Evolutionary conservation across 2,113 vertebrate species (phyloP).

Genomic region (Callionymus lyra): DNA sequence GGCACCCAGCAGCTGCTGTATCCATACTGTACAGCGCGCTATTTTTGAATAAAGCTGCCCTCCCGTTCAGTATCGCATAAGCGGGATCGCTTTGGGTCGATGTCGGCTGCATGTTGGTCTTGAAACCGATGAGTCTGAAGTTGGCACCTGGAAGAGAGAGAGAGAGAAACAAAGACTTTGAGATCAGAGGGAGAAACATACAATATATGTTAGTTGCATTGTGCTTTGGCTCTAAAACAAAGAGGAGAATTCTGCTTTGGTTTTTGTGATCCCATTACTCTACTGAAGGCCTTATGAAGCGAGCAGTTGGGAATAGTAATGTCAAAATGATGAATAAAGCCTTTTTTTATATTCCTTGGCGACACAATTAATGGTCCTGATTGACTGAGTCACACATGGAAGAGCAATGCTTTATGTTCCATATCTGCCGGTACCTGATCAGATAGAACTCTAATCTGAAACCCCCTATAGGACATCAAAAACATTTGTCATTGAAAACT

Average conservation of each 20-base stretch:
- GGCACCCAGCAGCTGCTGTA: conserved; percentile 61
- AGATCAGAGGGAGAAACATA: conserved; percentile 48
- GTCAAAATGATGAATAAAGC: too few relatives aligned
- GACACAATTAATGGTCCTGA: too few relatives aligned
- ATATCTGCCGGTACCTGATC: too few relatives aligned
- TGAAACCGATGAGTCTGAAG: conserved; percentile 29
- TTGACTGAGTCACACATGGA: too few relatives aligned
- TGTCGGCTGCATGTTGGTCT: conserved; percentile 41
- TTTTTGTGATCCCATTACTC: conserved; percentile 24
- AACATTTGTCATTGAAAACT: conserved; percentile 59
- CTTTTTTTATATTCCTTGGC: too few relatives aligned
- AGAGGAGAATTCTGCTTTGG: conserved; percentile 31
- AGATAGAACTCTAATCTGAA: conserved; percentile 14
- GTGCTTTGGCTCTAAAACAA: conserved; percentile 42
- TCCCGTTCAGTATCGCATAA: conserved; percentile 41
- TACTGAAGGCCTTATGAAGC: conserved; percentile 28
- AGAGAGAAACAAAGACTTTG: conserved; percentile 42
- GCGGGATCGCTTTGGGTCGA: conserved; percentile 50
- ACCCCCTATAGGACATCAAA: conserved; percentile 31
- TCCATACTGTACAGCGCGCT: conserved; percentile 65
- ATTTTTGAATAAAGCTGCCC: conserved; percentile 64
- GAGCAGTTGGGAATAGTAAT: too few relatives aligned
- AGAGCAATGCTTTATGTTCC: too few relatives aligned
- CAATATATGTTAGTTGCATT: conserved; percentile 26
- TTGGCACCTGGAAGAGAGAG: conserved; percentile 52